Conservation (phyloP, 2,888 invertebrate species). For the Enchytraeus crypticus region DNA sequence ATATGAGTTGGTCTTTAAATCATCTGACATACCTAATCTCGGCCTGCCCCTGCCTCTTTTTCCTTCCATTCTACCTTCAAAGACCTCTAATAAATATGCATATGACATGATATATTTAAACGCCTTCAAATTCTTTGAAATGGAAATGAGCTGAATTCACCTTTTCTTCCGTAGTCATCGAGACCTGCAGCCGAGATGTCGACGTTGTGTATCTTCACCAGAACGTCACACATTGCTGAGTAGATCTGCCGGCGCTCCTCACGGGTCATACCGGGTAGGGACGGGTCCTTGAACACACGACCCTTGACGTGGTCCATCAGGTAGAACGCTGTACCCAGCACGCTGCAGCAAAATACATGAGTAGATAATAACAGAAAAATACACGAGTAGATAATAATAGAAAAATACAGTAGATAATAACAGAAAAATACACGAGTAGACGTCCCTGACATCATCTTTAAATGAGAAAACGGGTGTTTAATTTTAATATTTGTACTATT, state of each 20-base stretch:
- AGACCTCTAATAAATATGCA: no score
- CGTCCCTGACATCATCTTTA: background rate
- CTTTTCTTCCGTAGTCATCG: conserved; percentile 45
- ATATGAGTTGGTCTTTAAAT: no score
- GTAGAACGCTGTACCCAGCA: conserved; percentile 50
- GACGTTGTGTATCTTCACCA: conserved; percentile 47
- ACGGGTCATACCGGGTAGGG: conserved; percentile 35
- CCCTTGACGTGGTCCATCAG: conserved; percentile 50
- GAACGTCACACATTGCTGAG: conserved; percentile 34
- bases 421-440: background rate
- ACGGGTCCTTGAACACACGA: conserved; percentile 42
- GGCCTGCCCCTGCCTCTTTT: no score
- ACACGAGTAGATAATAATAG: background rate
- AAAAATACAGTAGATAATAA: background rate
- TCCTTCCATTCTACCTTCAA: no score
- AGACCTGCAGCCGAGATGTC: conserved; percentile 42
- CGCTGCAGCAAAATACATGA: conserved; percentile 29
- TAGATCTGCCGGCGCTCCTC: conserved; percentile 40
- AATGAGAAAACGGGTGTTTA: no score
- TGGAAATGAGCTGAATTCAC: no score
- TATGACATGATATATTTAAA: no score
- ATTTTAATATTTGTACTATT: no score
- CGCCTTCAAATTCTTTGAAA: no score
- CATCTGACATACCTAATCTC: no score
- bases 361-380: background rate